Evolutionary conservation across 1,140 invertebrate genomes (phyloP), one percentile per base, ranked within the genome.

Genomic region (Diploscapter pachys): DNA sequence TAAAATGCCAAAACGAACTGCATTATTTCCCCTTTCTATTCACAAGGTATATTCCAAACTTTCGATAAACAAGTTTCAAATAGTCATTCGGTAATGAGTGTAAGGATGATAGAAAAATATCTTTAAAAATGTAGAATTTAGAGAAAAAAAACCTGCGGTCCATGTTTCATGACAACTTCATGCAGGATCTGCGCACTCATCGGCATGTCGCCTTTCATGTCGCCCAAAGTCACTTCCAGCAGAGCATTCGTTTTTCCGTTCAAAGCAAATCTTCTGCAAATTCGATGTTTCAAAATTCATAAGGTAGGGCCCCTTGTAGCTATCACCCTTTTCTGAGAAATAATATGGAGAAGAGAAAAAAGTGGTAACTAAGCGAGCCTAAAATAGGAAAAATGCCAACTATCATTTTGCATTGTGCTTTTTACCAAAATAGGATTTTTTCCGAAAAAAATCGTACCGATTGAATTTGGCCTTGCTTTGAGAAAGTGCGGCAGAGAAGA

Each of bases 151-250:
- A 71, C 8, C 9, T 73, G 74, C 4, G 75, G 66, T 61, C 73
- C 72, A 55, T 77, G 79, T 51, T 65, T 80, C 72, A 80, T 68
- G 9, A 80, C 70, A 9, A 82, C 82, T 59, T 83, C 82, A 65
- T 83, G 82, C 61, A 83, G 81, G 3, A 75, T 81, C 69, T 81
- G 74, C 9, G 82, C 82, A 56, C 80, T 76, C 83, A 85, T 83
- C 48, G 82, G 82, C 57, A 83, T 75, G 51, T 80, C 81, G n/a
- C 80, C 80, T 51, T 83, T 78, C 5, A 83, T 69, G 11, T 76
- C 76, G n/a, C 79, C 81, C 8, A 82, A 67, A 4, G 49, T 50
- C 50, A 73, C 50, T 6, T 56, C 51, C 61, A 79, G 53, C 31
- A 11, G 57, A 54, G 57, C 73, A 63, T 31, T 76, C 8, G 63